phyloP scores from a whole-genome alignment of 2,113 vertebrate species.

The Sisor rabdophorus region DNA sequence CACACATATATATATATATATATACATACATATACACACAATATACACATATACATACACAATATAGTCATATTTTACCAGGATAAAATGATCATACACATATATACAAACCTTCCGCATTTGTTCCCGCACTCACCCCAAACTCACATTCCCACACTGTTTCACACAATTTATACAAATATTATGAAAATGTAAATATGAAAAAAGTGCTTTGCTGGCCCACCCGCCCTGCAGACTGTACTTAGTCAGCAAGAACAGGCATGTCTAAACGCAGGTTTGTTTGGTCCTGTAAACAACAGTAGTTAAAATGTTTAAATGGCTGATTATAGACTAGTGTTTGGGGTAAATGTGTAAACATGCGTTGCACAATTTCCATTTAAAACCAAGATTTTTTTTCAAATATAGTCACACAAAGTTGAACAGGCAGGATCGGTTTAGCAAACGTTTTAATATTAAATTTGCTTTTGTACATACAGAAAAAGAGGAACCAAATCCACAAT shows the following conservation, averaged over 20 bases:
- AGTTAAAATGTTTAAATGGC: neutral
- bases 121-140: neutral
- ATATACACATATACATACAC: neutral
- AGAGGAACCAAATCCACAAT: too few species aligned
- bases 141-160: neutral
- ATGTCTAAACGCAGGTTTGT: neutral
- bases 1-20: too few species aligned
- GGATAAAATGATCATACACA: neutral
- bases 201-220: neutral
- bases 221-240: neutral
- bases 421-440: neutral
- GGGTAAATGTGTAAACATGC: neutral
- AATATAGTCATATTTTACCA: neutral
- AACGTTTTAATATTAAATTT: neutral
- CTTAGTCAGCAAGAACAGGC: neutral
- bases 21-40: neutral
- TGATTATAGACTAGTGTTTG: neutral
- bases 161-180: conserved; percentile 22
- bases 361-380: neutral
- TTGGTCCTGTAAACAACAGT: neutral
- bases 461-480: too few species aligned
- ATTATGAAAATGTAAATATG: conserved; percentile 20
- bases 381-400: neutral
- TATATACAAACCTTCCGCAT: neutral
- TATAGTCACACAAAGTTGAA: neutral